Conservation (phyloP, 2,797 vertebrate species). For the Antrozous pallidus region DNA sequence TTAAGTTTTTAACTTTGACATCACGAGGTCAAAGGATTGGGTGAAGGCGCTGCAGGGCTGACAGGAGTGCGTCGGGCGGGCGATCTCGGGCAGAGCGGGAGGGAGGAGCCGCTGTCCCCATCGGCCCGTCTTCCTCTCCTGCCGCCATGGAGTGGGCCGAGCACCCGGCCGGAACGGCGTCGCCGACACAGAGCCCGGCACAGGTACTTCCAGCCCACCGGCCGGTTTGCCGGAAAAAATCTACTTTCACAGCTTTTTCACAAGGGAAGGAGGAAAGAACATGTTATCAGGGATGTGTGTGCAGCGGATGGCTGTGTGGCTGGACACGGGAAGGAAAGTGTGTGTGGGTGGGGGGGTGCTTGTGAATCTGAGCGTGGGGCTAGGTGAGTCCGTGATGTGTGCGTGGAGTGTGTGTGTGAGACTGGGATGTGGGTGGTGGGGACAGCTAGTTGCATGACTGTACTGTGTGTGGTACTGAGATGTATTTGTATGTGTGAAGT, state of each 20-base stretch:
- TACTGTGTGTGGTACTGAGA: too few species aligned
- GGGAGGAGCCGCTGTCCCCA: neutral
- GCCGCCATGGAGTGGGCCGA: too few species aligned
- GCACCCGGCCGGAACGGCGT: too few species aligned
- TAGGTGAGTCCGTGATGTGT: too few species aligned
- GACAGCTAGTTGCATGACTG: too few species aligned
- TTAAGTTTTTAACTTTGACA: slow-evolving; percentile 11
- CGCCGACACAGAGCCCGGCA: neutral
- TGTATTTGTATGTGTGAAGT: too few species aligned
- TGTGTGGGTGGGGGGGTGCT: neutral
- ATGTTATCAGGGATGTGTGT: neutral
- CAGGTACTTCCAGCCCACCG: neutral
- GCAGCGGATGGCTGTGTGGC: neutral
- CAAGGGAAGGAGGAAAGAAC: neutral
- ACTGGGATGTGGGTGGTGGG: too few species aligned
- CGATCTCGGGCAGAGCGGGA: neutral
- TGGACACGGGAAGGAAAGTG: neutral
- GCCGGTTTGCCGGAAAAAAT: neutral
- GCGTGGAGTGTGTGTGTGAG: too few species aligned
- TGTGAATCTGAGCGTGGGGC: neutral
- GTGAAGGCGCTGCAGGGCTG: neutral
- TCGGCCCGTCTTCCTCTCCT: neutral
- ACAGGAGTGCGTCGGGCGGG: neutral
- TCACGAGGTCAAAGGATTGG: neutral
- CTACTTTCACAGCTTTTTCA: neutral